Conservation (phyloP, 1,140 invertebrate genomes). For the Campoletis sonorensis region DNA sequence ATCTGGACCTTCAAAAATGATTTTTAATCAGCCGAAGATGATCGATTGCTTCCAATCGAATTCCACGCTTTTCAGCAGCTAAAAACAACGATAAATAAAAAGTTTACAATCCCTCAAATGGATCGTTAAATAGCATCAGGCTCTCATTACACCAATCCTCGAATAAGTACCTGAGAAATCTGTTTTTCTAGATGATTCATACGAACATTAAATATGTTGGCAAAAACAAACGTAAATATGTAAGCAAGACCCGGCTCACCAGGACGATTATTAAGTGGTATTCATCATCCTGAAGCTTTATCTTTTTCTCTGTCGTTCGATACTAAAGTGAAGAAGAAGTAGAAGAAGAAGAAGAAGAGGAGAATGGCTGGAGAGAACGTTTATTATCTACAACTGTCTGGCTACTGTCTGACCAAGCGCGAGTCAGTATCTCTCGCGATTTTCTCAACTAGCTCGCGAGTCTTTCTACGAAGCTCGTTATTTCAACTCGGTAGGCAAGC, state of each 20-base stretch:
- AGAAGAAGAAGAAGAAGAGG: too few species aligned
- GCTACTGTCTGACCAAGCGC: conserved; percentile 36
- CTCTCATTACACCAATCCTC: neutral
- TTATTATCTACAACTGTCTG: conserved; percentile 29
- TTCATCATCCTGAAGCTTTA: neutral
- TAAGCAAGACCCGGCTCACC: neutral
- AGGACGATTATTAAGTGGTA: neutral
- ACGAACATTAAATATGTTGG: neutral
- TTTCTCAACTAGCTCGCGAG: neutral
- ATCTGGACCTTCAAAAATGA: too few species aligned
- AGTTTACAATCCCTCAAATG: neutral
- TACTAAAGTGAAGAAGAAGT: neutral
- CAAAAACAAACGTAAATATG: neutral
- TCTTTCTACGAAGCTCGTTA: neutral
- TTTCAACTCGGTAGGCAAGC: neutral
- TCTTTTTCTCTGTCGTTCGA: neutral
- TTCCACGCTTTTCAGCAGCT: too few species aligned
- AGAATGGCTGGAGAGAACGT: neutral
- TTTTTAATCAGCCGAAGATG: too few species aligned
- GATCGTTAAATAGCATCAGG: neutral
- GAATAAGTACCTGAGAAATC: neutral
- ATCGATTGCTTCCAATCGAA: too few species aligned
- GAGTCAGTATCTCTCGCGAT: conserved; percentile 7
- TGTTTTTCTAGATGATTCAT: neutral
- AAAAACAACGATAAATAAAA: too few species aligned